Base-by-base conservation (phyloP, 2,797 vertebrate species). In the Macropus fuliginosus region DNA sequence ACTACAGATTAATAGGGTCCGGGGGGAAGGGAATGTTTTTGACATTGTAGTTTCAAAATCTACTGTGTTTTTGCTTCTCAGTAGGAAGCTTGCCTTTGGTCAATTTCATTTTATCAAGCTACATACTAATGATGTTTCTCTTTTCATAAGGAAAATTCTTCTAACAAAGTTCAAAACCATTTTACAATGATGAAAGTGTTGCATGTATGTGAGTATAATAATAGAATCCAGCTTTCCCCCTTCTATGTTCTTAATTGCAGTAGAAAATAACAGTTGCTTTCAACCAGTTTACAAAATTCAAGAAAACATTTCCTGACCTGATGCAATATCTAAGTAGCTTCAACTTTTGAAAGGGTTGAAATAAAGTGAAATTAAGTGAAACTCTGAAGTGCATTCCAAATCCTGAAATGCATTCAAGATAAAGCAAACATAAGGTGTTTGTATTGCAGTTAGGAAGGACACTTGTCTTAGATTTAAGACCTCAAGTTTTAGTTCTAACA, bases 21-120 rank as follows among this genome's bases (percentile, higher is more conserved):
- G 40, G 29, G 1, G 59, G 4, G 31, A 93, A 55, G 56, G 18
- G 55, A 94, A 94, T 29, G 34, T 52, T 40, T 94, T 94, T 95
- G 54, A 56, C 54, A n/a, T 3, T n/a, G 91, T 93, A 91, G 12
- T 54, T 91, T 97, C 94, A 92, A 94, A 91, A 54, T 95, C 81
- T 91, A 91, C 55, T 94, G 40, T 91, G 95, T 93, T 94, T 87
- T 92, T 93, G 54, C 57, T 97, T 97, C 94, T 14, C 54, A 95
- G 50, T 34, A 94, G 40, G 0, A 95, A 95, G 29, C 31, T 40
- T 96, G 74, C 74, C 18, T 92, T 93, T 0, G 1, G 62, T 91
- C 55, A 91, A 81, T 89, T 93, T 96, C 21, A 27, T 16, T 87
- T 87, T 87, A 87, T 21, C 40, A 87, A 87, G 74, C 24, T 87